These are phyloP conservation scores for Champsocephalus gunnari DNA, from an alignment of 2,797 vertebrate species.

Conservation along the genomic window DNA sequence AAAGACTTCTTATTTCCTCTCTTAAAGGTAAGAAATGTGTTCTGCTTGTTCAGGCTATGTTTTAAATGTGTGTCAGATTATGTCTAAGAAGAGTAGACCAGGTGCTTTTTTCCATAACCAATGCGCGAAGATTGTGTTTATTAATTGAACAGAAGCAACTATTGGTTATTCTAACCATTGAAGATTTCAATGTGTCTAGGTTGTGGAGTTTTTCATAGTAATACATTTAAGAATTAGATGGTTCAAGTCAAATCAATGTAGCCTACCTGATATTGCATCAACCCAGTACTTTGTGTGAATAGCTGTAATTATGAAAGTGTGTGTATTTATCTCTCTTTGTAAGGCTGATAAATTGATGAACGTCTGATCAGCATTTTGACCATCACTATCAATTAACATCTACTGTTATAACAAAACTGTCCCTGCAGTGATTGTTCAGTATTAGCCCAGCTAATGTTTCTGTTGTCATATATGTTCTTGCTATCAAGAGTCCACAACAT, in stretches of 20 bases:
- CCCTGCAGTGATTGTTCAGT: neutral
- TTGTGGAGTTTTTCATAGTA: neutral
- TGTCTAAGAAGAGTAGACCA: neutral
- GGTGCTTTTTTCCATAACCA: neutral
- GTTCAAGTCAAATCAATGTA: neutral
- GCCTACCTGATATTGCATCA: neutral
- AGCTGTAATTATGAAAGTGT: neutral
- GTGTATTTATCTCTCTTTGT: neutral
- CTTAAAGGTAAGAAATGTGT: slow-evolving; percentile 42
- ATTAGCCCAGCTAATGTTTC: slow-evolving; percentile 1
- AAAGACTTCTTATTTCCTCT: neutral
- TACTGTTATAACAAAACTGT: neutral
- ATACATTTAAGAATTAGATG: neutral
- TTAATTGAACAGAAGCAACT: neutral
- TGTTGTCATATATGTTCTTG: slow-evolving; percentile 5
- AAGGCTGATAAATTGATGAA: neutral
- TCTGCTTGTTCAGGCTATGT: neutral
- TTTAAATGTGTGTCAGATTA: neutral
- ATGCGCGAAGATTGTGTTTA: neutral
- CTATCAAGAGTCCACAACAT: neutral
- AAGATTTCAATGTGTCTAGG: neutral
- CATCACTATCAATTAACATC: slow-evolving; percentile 3
- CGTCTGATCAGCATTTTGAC: neutral
- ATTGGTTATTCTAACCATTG: neutral
- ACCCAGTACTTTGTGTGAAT: neutral